Evolutionary conservation across 1,140 invertebrate genomes (phyloP).

Genomic region (Drosophila micromelanica): DNA sequence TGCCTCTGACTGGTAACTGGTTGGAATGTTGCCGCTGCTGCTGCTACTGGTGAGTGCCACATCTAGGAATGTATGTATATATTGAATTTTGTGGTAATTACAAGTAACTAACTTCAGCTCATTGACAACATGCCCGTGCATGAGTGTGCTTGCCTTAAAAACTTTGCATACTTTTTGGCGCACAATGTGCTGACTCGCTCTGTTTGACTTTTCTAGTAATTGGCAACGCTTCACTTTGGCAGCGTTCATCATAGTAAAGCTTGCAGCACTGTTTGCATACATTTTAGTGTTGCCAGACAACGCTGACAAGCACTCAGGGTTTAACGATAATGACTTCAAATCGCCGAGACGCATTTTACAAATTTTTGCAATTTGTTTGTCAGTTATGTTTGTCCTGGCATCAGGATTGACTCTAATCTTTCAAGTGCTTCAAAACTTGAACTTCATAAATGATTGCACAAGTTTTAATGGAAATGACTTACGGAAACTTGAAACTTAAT

Average conservation of each 20-base stretch:
- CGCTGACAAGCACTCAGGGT: conserved; percentile 40
- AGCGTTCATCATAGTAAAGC: conserved; percentile 12
- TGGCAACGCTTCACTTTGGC: conserved; percentile 58
- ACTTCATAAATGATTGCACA: background rate
- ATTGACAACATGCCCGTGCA: conserved; percentile 41
- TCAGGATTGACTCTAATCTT: conserved; percentile 1
- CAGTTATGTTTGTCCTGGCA: background rate
- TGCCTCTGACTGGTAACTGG: conserved; percentile 10
- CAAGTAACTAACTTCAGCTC: conserved; percentile 77
- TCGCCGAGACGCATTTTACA: conserved; percentile 19
- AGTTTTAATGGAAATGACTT: conserved; percentile 10
- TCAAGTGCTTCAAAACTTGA: conserved; percentile 9
- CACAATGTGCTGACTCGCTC: conserved; percentile 69
- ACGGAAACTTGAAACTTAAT: background rate
- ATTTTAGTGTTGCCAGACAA: conserved; percentile 38
- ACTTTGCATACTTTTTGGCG: conserved; percentile 71
- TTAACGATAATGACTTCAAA: conserved; percentile 62
- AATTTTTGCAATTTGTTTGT: conserved; percentile 18
- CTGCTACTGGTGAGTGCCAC: conserved; percentile 15
- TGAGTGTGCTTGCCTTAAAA: conserved; percentile 11
- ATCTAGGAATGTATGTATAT: conserved; percentile 60
- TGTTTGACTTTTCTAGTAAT: conserved; percentile 75
- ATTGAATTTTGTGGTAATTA: conserved; percentile 82
- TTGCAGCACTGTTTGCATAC: conserved; percentile 58
- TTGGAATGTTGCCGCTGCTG: background rate